Evolutionary conservation across 92 coral and sea anemone genomes (phyloP), one percentile per base, ranked within the genome.

Genomic region (Palythoa caribaeorum): DNA sequence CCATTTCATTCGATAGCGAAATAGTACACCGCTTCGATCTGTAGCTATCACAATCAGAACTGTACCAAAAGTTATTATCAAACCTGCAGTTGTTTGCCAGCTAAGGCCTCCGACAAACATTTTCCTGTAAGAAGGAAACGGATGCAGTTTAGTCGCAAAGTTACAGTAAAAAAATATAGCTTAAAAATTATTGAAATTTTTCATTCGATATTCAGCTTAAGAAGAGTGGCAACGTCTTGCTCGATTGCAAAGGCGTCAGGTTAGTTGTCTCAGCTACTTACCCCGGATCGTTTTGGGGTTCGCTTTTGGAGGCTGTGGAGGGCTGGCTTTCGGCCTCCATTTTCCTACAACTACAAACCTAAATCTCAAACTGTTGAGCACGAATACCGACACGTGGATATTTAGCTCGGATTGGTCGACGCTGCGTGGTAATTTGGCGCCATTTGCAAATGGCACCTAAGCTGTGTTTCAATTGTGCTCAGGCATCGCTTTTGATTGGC

Each of bases 31-130:
- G 88, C 70, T 83, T 53, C 47, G 62, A 81, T 65, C 76, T 66
- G 21, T 39, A 68, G 84, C 72, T 79, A 79, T 60, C 52, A 11
- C 55, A n/a, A 54, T 71, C 84, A 19, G 35, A 70, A 50, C 76
- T 87, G 62, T 19, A 70, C 36, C 78, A 77, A 55, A 38, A 69
- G 70, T 75, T 44, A 53, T 38, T 62, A 69, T 83, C 94, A 52
- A 78, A 97, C 99, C 99, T 92, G 98, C 99, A 86, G 92, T 95
- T 21, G 99, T 97, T 83, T 95, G 95, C 98, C 96, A 95, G 90
- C 96, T 92, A 81, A 97, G 94, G 66, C 99, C 99, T 86, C 99
- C 99, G 77, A 97, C 96, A 93, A 97, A 97, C 95, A 97, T 97
- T 95, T 97, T 97, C 97, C 99, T 97, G 85, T 79, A 51, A 62